Base-by-base conservation (phyloP, 2,113 vertebrate genomes). In the Eurypyga helias region DNA sequence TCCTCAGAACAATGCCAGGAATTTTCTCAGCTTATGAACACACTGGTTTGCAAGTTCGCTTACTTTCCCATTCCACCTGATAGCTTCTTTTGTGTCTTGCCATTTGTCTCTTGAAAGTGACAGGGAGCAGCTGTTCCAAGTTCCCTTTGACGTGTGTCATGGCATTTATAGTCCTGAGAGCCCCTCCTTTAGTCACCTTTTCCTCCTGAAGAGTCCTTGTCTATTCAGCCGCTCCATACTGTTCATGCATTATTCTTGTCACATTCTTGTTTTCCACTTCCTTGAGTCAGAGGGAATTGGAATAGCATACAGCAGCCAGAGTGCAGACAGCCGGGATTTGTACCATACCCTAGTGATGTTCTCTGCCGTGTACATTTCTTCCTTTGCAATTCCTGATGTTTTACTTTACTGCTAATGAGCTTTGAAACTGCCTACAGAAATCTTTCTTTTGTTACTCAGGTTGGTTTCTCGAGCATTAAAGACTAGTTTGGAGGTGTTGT, bases 11-110 rank as follows among this genome's bases (percentile, higher is more conserved):
- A 38, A 71, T 71, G 24, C 36, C 16, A 36, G 18, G 71, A 87
- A 41, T 24, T 83, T 80, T 5, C 0, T 0, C 18, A 72, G 3
- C 0, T 71, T 71, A 45, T 10, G 20, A 80, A 64, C 60, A 12
- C 21, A 9, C 28, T 83, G 28, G 11, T 92, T 83, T 67, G 62
- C 54, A 90, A 81, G 45, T 67, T 67, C 67, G 43, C 49, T 67
- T 89, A 15, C 48, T 93, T 72, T 64, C 64, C 23, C 7, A 3
- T 23, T 81, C 16, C 13, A 46, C 4, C 24, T 64, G 38, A 5
- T 77, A 64, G 41, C 36, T 83, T 28, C 9, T 79, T 13, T 48
- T 86, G 23, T 83, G 29, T 87, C 25, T 87, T 67, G n/a, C n/a
- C 7, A 5, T 83, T 86, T 36, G 5, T 49, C 36, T 80, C 57